Evolutionary conservation across 2,888 invertebrate species (phyloP).

Genomic region (Aphidius colemani): DNA sequence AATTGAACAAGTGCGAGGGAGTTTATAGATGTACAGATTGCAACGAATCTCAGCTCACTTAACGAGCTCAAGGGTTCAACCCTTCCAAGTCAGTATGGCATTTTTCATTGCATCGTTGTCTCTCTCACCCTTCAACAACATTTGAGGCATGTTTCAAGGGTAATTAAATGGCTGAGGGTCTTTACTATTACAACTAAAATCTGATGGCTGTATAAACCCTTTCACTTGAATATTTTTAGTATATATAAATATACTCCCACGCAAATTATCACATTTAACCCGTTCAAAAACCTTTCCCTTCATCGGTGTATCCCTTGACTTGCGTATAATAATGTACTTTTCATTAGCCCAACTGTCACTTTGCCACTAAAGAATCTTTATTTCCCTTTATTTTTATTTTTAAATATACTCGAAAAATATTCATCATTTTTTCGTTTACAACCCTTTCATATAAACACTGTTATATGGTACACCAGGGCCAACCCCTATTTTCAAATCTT

Average conservation of each 20-base stretch:
- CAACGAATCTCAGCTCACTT: constrained; percentile 40
- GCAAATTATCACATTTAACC: constrained; percentile 58
- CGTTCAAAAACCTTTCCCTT: constrained; percentile 26
- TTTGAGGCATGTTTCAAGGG: constrained; percentile 59
- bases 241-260: constrained; percentile 43
- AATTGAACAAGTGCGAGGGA: constrained; percentile 33
- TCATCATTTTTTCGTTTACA: constrained; percentile 44
- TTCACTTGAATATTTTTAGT: constrained; percentile 1
- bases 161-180: constrained; percentile 58
- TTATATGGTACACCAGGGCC: background rate
- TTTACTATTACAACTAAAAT: no score
- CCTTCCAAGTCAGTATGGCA: constrained; percentile 42
- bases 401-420: constrained; percentile 46
- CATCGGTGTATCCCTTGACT: no score
- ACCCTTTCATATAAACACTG: constrained; percentile 13
- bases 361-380: constrained; percentile 20
- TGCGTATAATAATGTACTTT: constrained; percentile 54
- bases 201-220: no score
- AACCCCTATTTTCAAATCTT: constrained; percentile 9
- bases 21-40: constrained; percentile 27
- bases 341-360: constrained; percentile 52
- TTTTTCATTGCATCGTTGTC: constrained; percentile 26
- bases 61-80: constrained; percentile 51
- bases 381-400: constrained; percentile 29
- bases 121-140: constrained; percentile 54